Percentiles rank a stretch among this genome's conserved stretches.
phyloP scores from a whole-genome alignment of 2,113 vertebrate species.

The Eclectus roratus region DNA sequence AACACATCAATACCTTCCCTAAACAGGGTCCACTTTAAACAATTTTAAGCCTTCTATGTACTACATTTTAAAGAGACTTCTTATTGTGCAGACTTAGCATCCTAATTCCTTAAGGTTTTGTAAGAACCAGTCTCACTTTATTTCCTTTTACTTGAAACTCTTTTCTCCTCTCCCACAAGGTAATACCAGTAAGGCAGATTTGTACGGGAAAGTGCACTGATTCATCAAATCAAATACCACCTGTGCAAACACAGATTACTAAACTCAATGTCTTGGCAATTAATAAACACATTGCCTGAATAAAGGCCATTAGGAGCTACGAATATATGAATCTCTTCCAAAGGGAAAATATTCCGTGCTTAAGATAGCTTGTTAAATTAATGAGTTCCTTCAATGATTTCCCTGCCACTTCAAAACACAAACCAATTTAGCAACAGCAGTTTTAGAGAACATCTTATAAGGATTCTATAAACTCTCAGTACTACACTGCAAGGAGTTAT shows the following conservation, averaged over 20 bases:
- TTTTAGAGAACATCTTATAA: neutral
- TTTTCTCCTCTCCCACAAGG: neutral
- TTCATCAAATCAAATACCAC: neutral
- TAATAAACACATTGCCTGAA: neutral
- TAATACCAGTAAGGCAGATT: neutral
- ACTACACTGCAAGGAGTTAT: neutral
- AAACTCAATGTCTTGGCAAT: neutral
- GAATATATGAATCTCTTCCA: neutral
- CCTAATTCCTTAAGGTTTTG: neutral
- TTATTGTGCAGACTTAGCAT: neutral
- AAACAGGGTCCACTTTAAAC: neutral
- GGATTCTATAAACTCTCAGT: neutral
- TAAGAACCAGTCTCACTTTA: neutral
- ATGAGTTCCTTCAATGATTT: neutral
- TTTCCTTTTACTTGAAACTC: neutral
- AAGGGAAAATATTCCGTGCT: neutral
- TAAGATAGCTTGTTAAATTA: neutral
- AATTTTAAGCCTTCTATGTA: neutral
- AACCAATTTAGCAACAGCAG: neutral
- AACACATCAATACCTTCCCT: neutral
- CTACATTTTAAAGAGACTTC: neutral
- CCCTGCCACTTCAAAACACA: neutral
- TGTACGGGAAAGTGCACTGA: neutral
- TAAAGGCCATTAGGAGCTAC: neutral
- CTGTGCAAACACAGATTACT: neutral